Conservation (phyloP, 1,140 invertebrate genomes). For the Plectrocnemia conspersa region DNA sequence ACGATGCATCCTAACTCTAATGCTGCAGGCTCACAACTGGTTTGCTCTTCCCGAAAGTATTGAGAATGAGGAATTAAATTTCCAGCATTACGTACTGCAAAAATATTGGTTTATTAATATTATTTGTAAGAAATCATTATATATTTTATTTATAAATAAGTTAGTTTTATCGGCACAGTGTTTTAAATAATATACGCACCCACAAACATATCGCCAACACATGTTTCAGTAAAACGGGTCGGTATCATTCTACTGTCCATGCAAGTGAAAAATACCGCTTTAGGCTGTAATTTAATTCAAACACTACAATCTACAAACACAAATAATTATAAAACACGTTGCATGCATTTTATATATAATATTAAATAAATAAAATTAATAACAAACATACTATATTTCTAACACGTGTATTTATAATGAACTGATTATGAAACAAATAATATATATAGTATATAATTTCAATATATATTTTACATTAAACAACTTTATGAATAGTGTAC, state of each 20-base stretch:
- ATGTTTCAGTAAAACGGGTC: constrained; percentile 89
- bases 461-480: too few species aligned
- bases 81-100: constrained; percentile 88
- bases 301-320: constrained; percentile 18
- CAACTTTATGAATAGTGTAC: too few species aligned
- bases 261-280: constrained; percentile 94
- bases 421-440: too few species aligned
- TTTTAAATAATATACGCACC: constrained; percentile 53
- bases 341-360: too few species aligned
- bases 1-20: constrained; percentile 89
- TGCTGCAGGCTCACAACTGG: constrained; percentile 90
- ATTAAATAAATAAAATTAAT: too few species aligned
- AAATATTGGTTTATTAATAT: too few species aligned
- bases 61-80: constrained; percentile 89
- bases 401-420: too few species aligned
- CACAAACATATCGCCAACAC: constrained; percentile 96
- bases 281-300: constrained; percentile 64
- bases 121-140: too few species aligned
- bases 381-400: neutral
- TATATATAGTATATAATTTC: too few species aligned
- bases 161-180: neutral
- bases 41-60: constrained; percentile 78
- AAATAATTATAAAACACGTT: neutral
- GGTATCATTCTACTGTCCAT: constrained; percentile 97
- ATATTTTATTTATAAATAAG: constrained; percentile 1